Evolutionary conservation across 2,797 vertebrate species (phyloP).

Genomic region (Chrysocyon brachyurus): DNA sequence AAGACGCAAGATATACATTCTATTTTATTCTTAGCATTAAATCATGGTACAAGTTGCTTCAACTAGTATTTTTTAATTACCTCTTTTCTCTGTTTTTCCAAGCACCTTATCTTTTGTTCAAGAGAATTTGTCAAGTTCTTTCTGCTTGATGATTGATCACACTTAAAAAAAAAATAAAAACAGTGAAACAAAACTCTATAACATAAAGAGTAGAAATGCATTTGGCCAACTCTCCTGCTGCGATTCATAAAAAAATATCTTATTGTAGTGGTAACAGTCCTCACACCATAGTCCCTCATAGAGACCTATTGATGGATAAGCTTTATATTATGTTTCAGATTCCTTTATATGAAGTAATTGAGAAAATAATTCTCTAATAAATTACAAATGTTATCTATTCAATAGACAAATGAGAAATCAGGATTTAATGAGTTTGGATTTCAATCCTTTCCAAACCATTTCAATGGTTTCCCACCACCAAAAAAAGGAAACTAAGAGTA

Average conservation of each 20-base stretch:
- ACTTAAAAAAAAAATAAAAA: slow-evolving; percentile 60
- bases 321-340: background rate
- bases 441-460: no score
- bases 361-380: background rate
- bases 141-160: slow-evolving; percentile 73
- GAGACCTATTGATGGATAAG: background rate
- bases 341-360: background rate
- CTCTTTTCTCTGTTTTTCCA: slow-evolving; percentile 92
- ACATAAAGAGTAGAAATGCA: background rate
- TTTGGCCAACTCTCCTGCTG: background rate
- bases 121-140: slow-evolving; percentile 74
- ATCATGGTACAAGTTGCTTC: background rate
- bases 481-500: background rate
- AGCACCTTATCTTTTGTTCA: slow-evolving; percentile 86
- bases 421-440: slow-evolving; percentile 38
- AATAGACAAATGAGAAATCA: background rate
- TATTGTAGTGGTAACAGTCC: background rate
- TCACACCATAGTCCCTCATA: background rate
- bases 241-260: background rate
- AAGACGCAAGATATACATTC: background rate
- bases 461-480: no score
- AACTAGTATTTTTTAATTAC: slow-evolving; percentile 83
- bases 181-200: slow-evolving; percentile 20
- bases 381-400: background rate
- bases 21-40: background rate